phyloP scores from a whole-genome alignment of 2,797 vertebrate genomes.

The Chloroceryle inda region DNA sequence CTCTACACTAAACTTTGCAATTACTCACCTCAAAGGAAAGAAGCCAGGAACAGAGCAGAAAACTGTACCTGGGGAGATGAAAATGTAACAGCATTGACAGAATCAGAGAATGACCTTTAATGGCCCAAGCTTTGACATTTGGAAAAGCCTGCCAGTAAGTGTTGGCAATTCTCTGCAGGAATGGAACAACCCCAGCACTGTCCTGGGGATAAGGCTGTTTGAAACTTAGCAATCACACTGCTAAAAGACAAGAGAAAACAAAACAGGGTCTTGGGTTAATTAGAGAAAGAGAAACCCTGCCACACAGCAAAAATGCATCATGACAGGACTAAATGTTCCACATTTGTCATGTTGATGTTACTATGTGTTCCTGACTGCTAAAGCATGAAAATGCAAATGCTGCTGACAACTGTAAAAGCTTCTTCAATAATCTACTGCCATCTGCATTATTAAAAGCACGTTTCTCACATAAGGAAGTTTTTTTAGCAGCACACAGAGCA shows the following conservation, averaged over 20 bases:
- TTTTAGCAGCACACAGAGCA: neutral
- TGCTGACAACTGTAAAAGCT: conserved; percentile 37
- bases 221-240: neutral
- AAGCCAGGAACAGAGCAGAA: neutral
- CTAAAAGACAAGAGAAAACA: neutral
- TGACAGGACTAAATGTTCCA: neutral
- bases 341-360: neutral
- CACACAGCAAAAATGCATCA: neutral
- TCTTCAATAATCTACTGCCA: neutral
- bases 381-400: neutral
- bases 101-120: neutral
- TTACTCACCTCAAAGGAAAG: neutral
- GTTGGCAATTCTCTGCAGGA: neutral
- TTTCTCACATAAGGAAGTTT: neutral
- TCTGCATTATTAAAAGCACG: conserved; percentile 18
- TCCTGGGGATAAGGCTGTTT: neutral
- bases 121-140: neutral
- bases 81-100: neutral
- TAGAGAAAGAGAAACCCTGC: neutral
- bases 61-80: neutral
- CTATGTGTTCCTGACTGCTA: neutral
- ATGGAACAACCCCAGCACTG: neutral
- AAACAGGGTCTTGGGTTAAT: neutral
- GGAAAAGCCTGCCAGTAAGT: accelerated
- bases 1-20: neutral